Base-by-base conservation (phyloP, 2,113 vertebrate genomes). In the Entelurus aequoreus region DNA sequence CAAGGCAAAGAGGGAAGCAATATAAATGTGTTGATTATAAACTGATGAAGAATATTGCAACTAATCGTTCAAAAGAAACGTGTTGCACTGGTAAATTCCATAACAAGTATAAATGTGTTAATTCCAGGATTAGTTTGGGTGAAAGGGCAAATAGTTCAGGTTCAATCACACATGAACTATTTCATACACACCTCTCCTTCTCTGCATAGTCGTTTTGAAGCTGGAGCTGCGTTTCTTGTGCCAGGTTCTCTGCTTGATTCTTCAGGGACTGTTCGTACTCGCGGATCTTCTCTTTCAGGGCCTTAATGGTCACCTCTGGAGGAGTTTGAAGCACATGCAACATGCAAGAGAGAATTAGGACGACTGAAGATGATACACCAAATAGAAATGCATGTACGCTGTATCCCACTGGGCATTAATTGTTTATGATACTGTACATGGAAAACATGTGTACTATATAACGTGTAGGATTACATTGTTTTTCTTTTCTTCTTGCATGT, bases 281-380 rank as follows among this genome's bases (percentile, higher is more conserved):
- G 54, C 95, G 93, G 87, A 99, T 96, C 89, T 97, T 98, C 88
- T 99, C 97, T 89, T 96, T 98, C 91, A 99, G 93, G 84, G 93
- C 92, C 90, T 99, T 99, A 81, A 99, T 98, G 75, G 97, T 99
- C 86, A 98, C 97, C 90, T 98, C 97, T 99, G 82, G 61, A 75
- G 78, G 76, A 54, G 19, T 62, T 72, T 70, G 67, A 65, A 82
- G 62, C 74, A 85, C 82, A 71, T 36, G 38, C 28, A 44, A 60
- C 0, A 4, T 19, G n/a, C 2, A 6, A 10, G 35, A 54, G 38
- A 35, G 42, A 52, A 47, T 6, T 4, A 21, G 21, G 16, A 6
- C 19, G 35, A 28, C 28, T 35, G 35, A 6, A 53, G 51, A 13
- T 6, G 6, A 53, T 53, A 15, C 21, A 53, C 10, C 4, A 6